Evolutionary conservation across 2,797 vertebrate species (phyloP), one percentile per base, ranked within the genome.

Genomic region (Podarcis lilfordi): DNA sequence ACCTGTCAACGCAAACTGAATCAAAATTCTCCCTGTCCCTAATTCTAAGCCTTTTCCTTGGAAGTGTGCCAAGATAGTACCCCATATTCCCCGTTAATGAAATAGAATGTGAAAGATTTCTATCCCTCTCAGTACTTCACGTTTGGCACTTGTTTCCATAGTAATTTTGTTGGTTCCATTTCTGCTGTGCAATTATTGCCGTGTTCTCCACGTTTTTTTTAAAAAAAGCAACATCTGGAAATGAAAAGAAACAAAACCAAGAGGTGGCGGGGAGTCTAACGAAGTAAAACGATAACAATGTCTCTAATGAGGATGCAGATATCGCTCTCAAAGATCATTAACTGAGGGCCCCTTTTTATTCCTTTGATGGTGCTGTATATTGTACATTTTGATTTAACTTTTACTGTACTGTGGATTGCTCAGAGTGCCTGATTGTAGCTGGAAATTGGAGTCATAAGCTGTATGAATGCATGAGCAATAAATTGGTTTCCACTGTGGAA

Each of bases 121-220:
- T 64, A 37, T 35, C 19, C 11, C 3, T 32, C 29, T 15, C 4
- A 80, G 29, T 27, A 23, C 19, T 0, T 80, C 50, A 74, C 7
- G 1, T 64, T 5, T 43, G 11, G 35, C 35, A 35, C 50, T 8
- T n/a, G 76, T 89, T 89, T 89, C 82, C 76, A 89, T 89, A 85
- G 82, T 13, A 35, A 84, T 80, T 71, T 77, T 69, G 37, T 84
- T 78, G 35, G 8, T 64, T 61, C 37, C 29, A 21, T 64, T 11
- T 35, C 27, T 4, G 27, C 25, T 25, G 10, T 80, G 17, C 59
- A 50, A 74, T 80, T 61, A 88, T 64, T 72, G 23, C 35, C 3
- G 40, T 37, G 27, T 45, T 45, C 50, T n/a, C 43, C 1, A 35
- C 9, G 13, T 15, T 50, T 50, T 50, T 45, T 50, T 50, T 3